Conservation (phyloP, 2,113 vertebrate genomes). For the Aramus guarauna region DNA sequence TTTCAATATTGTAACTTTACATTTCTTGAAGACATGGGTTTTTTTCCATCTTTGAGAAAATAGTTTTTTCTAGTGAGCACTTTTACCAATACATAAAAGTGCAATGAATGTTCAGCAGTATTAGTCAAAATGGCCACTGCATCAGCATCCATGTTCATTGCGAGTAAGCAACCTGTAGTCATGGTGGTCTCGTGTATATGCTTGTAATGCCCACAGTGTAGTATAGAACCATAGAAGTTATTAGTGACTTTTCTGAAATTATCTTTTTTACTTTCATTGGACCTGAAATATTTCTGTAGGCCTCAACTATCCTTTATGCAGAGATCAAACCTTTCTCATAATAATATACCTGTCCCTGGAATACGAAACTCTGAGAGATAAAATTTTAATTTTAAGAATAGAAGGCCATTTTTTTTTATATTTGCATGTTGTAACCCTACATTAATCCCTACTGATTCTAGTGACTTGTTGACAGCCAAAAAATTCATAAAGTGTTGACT, state of each 20-base stretch:
- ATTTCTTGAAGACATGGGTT: neutral
- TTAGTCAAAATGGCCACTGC: neutral
- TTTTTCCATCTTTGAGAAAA: neutral
- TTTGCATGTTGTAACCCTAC: neutral
- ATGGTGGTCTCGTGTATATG: neutral
- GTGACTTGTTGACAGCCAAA: neutral
- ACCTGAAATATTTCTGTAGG: neutral
- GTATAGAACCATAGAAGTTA: neutral
- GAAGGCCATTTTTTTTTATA: neutral
- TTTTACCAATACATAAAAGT: neutral
- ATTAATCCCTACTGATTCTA: neutral
- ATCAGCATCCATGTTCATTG: neutral
- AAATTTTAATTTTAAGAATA: neutral
- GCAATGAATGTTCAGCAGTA: neutral
- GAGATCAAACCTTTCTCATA: neutral
- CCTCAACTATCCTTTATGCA: neutral
- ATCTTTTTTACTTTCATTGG: neutral
- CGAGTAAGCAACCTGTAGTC: neutral
- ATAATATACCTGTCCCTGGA: neutral
- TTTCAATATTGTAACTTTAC: neutral
- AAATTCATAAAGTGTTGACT: neutral
- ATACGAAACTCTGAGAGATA: neutral
- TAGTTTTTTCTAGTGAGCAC: fast-evolving
- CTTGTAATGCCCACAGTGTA: neutral
- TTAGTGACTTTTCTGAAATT: neutral